phyloP scores from a whole-genome alignment of 2,888 invertebrate species.

The Dioctria rufipes region DNA sequence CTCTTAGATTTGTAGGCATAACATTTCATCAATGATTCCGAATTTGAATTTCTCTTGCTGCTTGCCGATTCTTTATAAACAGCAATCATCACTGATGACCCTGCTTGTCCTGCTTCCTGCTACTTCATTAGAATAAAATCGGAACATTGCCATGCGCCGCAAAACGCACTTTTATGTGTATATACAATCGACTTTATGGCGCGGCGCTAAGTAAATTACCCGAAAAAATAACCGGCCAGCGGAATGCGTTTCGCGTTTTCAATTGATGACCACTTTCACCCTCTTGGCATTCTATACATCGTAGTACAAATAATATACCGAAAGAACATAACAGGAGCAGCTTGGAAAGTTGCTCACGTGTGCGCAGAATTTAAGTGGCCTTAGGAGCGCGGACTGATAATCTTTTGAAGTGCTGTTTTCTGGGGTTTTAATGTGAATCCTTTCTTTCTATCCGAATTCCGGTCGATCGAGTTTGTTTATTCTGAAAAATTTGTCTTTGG shows the following conservation, averaged over 20 bases:
- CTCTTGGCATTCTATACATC: constrained; percentile 4
- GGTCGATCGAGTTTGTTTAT: constrained; percentile 25
- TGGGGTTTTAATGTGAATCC: not conserved
- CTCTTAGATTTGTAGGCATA: not conserved
- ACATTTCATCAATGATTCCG: not conserved
- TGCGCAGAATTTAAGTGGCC: constrained; percentile 48
- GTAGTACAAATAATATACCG: not conserved
- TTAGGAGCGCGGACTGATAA: constrained; percentile 1
- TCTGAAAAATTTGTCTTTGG: not conserved
- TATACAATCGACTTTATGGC: constrained; percentile 30
- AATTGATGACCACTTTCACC: constrained; percentile 43
- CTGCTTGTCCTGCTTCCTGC: too few relatives aligned
- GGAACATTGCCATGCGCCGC: not conserved
- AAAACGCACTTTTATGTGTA: not conserved
- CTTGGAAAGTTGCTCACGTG: constrained; percentile 50
- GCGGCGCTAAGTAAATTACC: constrained; percentile 19
- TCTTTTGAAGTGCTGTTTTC: not conserved
- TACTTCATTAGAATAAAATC: not conserved
- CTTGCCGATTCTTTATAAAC: too few relatives aligned
- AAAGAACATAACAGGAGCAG: constrained; percentile 8
- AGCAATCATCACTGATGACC: too few relatives aligned
- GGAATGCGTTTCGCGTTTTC: constrained; percentile 25
- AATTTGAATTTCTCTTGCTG: too few relatives aligned
- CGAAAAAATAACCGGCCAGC: not conserved
- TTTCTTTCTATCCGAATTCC: not conserved